Evolutionary conservation across 2,113 vertebrate species (phyloP).

Genomic region (Phocoena sinus): DNA sequence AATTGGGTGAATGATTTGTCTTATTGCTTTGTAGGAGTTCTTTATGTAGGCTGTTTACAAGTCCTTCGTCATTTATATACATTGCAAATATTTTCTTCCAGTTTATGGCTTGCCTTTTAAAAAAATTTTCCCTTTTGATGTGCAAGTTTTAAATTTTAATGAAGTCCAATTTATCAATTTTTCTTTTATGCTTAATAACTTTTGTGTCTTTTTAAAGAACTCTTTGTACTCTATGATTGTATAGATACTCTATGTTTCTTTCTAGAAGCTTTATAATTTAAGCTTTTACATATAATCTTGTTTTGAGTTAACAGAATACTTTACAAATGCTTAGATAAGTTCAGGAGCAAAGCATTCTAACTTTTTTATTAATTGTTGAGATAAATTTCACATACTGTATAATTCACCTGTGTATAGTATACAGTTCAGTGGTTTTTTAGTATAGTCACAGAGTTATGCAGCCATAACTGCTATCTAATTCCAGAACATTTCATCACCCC

Average conservation of each 20-base stretch:
- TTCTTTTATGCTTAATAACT: not conserved
- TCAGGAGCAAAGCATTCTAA: not conserved
- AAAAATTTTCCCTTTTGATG: not conserved
- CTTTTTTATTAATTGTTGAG: not conserved
- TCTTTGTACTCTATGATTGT: not conserved
- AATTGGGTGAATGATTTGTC: not conserved
- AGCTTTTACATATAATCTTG: not conserved
- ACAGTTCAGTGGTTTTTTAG: not conserved
- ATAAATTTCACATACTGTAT: not conserved
- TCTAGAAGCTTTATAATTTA: not conserved
- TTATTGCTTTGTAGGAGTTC: not conserved
- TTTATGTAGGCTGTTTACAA: not conserved
- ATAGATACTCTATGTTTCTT: not conserved
- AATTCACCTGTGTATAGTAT: not conserved
- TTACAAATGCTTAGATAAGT: not conserved
- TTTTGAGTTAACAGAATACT: not conserved
- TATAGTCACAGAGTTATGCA: not conserved
- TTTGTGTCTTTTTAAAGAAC: not conserved
- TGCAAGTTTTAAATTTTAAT: not conserved
- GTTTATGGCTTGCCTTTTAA: not conserved
- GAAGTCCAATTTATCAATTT: not conserved
- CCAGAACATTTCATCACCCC: not conserved
- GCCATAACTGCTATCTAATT: not conserved
- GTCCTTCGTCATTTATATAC: not conserved
- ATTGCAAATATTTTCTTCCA: not conserved